These are phyloP conservation scores for Indicator maculatus DNA, from an alignment of 2,113 vertebrate genomes.

Conservation along the genomic window DNA sequence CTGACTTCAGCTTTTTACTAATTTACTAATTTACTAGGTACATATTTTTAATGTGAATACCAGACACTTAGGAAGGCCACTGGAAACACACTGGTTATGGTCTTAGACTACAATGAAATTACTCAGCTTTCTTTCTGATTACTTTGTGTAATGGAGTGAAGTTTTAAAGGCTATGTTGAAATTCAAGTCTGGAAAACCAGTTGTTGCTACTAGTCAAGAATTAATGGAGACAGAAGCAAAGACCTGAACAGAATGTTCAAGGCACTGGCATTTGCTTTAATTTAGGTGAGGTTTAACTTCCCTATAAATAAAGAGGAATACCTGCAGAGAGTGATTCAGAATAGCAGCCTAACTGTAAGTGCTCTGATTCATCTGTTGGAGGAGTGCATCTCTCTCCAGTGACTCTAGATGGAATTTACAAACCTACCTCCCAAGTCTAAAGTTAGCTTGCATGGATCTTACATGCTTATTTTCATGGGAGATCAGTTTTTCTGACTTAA, in stretches of 20 bases:
- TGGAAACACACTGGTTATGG: accelerated
- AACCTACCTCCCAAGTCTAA: not conserved
- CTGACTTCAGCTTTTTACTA: not conserved
- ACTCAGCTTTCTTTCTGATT: not conserved
- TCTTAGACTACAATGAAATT: not conserved
- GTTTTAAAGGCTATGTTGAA: not conserved
- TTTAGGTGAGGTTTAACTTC: not conserved
- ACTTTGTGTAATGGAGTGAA: not conserved
- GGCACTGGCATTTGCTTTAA: not conserved
- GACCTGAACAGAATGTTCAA: not conserved
- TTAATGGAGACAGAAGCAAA: not conserved
- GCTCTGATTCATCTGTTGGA: conserved; percentile 17
- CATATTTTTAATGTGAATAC: not conserved
- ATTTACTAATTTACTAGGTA: not conserved
- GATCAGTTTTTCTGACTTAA: not conserved
- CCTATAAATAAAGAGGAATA: not conserved
- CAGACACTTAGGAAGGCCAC: not conserved
- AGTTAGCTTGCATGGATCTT: not conserved
- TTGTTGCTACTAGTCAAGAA: not conserved
- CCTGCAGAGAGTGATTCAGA: conserved; percentile 20
- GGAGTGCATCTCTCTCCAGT: not conserved
- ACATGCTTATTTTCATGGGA: not conserved
- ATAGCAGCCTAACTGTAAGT: not conserved
- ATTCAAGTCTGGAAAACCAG: not conserved
- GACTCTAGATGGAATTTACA: not conserved